These are phyloP conservation scores for Syrmaticus mikado DNA, from an alignment of 2,113 vertebrate genomes.

Conservation along the genomic window DNA sequence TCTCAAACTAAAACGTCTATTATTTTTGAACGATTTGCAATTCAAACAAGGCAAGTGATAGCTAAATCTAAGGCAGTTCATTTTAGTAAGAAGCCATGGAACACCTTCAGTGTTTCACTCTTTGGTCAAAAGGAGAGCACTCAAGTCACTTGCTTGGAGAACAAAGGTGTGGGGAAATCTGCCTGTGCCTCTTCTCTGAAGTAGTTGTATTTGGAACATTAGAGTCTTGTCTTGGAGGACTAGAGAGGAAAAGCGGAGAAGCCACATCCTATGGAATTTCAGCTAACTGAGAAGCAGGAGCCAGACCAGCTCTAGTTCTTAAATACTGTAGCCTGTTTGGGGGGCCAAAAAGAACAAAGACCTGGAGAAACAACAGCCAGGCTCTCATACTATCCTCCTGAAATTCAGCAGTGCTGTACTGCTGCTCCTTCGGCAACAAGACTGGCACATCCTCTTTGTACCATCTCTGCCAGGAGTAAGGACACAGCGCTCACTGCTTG, in stretches of 20 bases:
- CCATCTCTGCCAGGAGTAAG: background rate
- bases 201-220: background rate
- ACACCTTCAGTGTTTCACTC: background rate
- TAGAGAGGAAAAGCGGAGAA: background rate
- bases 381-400: background rate
- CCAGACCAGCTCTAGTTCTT: background rate
- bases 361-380: background rate
- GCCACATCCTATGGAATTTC: slow-evolving; percentile 24
- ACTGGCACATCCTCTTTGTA: background rate
- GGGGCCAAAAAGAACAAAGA: background rate
- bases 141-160: background rate
- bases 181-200: background rate
- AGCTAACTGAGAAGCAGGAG: background rate
- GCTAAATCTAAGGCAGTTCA: background rate
- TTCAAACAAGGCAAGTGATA: background rate
- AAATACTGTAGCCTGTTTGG: background rate
- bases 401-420: background rate
- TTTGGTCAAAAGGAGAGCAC: background rate
- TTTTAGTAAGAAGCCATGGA: background rate
- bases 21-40: background rate
- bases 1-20: background rate
- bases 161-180: background rate
- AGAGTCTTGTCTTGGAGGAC: background rate
- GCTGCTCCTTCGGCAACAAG: background rate
- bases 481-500: background rate